phyloP scores from a whole-genome alignment of 2,113 vertebrate genomes.

The Cercopithecus mona region DNA sequence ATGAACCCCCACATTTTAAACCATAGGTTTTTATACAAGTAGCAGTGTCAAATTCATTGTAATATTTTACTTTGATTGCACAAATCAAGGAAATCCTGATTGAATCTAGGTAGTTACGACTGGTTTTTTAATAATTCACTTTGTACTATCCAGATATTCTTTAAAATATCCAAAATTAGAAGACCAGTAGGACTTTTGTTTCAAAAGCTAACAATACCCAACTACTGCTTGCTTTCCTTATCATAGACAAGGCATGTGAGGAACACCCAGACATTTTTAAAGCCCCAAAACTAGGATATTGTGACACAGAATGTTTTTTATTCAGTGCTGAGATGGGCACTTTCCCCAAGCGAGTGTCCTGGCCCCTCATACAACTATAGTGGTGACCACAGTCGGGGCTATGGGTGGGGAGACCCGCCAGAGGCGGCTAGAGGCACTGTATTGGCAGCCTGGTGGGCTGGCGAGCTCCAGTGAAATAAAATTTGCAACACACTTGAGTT shows the following conservation, averaged over 20 bases:
- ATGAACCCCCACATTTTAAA: background rate
- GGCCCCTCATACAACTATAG: accelerated
- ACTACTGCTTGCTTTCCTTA: background rate
- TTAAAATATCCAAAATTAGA: background rate
- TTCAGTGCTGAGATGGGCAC: background rate
- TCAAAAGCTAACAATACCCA: background rate
- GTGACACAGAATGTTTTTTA: background rate
- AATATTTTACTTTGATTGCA: background rate
- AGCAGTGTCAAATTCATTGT: background rate
- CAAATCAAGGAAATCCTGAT: background rate
- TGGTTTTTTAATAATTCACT: background rate
- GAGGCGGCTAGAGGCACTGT: accelerated
- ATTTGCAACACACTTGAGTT: background rate
- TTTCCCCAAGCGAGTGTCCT: accelerated
- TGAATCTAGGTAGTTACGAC: background rate
- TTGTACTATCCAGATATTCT: background rate
- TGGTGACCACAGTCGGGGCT: accelerated
- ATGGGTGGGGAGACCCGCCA: background rate
- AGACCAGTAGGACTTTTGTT: background rate
- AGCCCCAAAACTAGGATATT: background rate
- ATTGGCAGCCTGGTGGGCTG: accelerated
- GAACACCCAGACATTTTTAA: background rate
- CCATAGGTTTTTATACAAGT: background rate
- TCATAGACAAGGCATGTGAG: background rate
- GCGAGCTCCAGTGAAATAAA: background rate